phyloP scores from a whole-genome alignment of 2,113 vertebrate genomes.

The Xyliphius kryptos region DNA sequence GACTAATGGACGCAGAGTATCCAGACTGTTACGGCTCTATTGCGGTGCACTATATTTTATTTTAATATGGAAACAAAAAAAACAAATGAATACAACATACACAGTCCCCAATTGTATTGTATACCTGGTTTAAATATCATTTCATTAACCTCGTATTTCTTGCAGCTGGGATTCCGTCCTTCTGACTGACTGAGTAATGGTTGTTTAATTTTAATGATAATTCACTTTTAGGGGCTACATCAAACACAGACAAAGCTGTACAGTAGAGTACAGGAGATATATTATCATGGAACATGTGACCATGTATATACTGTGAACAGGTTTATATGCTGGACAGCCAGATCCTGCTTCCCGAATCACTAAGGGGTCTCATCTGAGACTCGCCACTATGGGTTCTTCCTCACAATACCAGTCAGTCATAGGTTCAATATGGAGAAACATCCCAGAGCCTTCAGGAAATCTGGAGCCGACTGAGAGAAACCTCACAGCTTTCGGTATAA shows the following conservation, averaged over 20 bases:
- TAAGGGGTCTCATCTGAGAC: constrained; percentile 10
- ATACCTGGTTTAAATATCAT: background rate
- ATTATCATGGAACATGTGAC: constrained; percentile 32
- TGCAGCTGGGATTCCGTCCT: constrained; percentile 3
- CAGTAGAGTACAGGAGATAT: background rate
- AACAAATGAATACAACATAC: background rate
- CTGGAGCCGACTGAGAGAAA: constrained; percentile 28
- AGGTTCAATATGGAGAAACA: constrained; percentile 18
- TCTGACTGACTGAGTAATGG: background rate
- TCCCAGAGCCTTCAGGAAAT: constrained; percentile 3
- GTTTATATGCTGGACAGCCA: constrained; percentile 2
- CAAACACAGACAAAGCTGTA: constrained; percentile 14
- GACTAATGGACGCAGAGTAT: too few relatives aligned
- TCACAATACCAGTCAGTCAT: constrained; percentile 27
- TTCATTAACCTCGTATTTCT: constrained; percentile 5
- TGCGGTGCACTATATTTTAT: too few relatives aligned
- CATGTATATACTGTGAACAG: constrained; percentile 20
- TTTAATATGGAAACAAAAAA: background rate
- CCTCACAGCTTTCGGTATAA: constrained; percentile 24
- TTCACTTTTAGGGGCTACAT: constrained; percentile 47
- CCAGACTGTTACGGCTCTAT: too few relatives aligned
- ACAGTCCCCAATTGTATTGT: background rate
- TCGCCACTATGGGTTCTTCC: constrained; percentile 15
- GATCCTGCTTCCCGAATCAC: constrained; percentile 2
- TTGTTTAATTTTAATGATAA: constrained; percentile 28